Conservation (phyloP, 2,113 vertebrate species). For the Sinocyclocheilus anshuiensis region DNA sequence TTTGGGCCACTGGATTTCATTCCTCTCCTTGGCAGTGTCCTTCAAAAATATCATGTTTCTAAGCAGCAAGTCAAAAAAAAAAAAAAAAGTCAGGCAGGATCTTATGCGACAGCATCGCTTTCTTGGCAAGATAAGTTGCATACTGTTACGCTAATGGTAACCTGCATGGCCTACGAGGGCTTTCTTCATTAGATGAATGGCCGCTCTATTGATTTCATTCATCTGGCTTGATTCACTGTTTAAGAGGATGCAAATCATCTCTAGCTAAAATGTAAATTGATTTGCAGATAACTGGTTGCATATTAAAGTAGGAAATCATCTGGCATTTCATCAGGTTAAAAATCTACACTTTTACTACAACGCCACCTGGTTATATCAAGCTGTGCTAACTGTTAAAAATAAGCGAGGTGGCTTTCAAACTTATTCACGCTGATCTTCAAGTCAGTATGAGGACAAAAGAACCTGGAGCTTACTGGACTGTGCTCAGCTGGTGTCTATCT, state of each 20-base stretch:
- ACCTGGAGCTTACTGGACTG: constrained; percentile 11
- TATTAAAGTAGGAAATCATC: background rate
- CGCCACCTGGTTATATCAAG: background rate
- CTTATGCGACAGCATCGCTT: background rate
- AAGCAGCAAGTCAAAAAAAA: background rate
- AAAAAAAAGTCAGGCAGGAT: background rate
- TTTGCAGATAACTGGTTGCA: background rate
- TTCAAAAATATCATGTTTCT: background rate
- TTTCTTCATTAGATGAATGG: constrained; percentile 21
- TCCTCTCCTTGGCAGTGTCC: background rate
- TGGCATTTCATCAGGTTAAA: background rate
- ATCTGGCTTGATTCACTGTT: background rate
- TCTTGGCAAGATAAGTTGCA: constrained; percentile 9
- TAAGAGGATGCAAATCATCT: constrained; percentile 7
- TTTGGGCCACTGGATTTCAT: background rate
- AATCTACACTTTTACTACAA: background rate
- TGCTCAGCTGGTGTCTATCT: constrained; percentile 44
- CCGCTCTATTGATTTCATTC: background rate
- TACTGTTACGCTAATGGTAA: background rate
- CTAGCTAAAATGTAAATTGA: background rate
- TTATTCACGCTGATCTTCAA: background rate
- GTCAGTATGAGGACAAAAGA: constrained; percentile 11
- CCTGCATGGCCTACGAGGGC: background rate
- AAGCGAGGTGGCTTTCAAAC: constrained; percentile 2
- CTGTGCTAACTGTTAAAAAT: background rate